Conservation (phyloP, 92 coral and sea anemone genomes). For the Muricea muricata region DNA sequence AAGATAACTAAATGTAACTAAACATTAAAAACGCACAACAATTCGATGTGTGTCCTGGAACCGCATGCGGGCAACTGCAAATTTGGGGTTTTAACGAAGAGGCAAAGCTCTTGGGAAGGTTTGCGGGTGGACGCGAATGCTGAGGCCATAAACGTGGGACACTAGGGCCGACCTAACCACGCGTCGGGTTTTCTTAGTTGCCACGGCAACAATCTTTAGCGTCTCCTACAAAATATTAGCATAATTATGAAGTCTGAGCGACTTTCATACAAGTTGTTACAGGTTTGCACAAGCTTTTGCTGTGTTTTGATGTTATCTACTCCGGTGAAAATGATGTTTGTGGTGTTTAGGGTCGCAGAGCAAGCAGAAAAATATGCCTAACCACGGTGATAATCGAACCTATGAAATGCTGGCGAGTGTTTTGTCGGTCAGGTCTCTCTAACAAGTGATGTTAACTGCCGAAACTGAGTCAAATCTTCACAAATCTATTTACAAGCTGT, state of each 20-base stretch:
- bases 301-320: too few relatives aligned
- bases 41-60: slow-evolving; percentile 7
- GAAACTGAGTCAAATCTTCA: too few relatives aligned
- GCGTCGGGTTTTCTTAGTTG: neutral
- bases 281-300: too few relatives aligned
- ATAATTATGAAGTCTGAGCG: neutral
- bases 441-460: too few relatives aligned
- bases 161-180: slow-evolving; percentile 25
- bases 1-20: neutral
- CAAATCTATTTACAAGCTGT: too few relatives aligned
- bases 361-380: too few relatives aligned
- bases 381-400: too few relatives aligned
- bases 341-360: too few relatives aligned
- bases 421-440: too few relatives aligned
- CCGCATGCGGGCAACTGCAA: slow-evolving; percentile 2
- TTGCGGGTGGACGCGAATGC: slow-evolving; percentile 17
- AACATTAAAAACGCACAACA: neutral
- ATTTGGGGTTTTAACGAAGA: slow-evolving; percentile 27
- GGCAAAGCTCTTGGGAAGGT: slow-evolving; percentile 39
- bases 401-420: too few relatives aligned
- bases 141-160: slow-evolving; percentile 22
- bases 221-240: slow-evolving; percentile 42
- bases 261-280: neutral
- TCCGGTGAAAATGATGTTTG: too few relatives aligned
- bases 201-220: slow-evolving; percentile 36